Evolutionary conservation across 2,797 vertebrate genomes (phyloP).

Genomic region (Chlorospingus semifuscus): DNA sequence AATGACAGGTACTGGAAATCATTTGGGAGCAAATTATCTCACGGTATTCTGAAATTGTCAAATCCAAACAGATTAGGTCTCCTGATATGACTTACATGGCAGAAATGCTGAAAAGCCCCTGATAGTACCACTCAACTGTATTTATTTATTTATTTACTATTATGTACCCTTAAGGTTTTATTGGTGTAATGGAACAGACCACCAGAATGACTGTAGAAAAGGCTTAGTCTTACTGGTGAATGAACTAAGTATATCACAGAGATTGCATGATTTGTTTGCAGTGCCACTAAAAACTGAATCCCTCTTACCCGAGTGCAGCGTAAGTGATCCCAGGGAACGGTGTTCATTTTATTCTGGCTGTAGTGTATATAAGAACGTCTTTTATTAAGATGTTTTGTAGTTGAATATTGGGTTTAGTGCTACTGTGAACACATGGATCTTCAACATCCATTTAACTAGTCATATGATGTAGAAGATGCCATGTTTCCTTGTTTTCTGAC

Average conservation of each 20-base stretch:
- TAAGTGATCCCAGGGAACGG: not conserved
- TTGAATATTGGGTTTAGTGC: not conserved
- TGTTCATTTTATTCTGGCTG: not conserved
- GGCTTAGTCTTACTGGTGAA: not conserved
- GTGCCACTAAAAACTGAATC: not conserved
- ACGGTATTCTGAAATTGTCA: not conserved
- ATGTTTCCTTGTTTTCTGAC: not conserved
- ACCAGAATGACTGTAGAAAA: not conserved
- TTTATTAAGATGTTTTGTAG: not conserved
- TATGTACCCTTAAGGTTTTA: not conserved
- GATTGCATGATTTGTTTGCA: rapidly evolving
- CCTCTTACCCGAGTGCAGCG: not conserved
- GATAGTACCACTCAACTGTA: not conserved
- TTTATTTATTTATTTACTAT: not conserved
- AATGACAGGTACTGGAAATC: not conserved
- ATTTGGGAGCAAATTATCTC: not conserved
- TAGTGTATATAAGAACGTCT: not conserved
- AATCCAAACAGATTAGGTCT: not conserved
- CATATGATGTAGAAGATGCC: rapidly evolving
- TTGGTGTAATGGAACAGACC: not conserved
- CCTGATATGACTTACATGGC: not conserved
- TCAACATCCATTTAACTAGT: not conserved
- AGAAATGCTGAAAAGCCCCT: not conserved
- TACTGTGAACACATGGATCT: rapidly evolving
- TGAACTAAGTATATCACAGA: not conserved